Evolutionary conservation across 2,797 vertebrate genomes (phyloP), one percentile per base, ranked within the genome.

Genomic region (Buceros bicornis): DNA sequence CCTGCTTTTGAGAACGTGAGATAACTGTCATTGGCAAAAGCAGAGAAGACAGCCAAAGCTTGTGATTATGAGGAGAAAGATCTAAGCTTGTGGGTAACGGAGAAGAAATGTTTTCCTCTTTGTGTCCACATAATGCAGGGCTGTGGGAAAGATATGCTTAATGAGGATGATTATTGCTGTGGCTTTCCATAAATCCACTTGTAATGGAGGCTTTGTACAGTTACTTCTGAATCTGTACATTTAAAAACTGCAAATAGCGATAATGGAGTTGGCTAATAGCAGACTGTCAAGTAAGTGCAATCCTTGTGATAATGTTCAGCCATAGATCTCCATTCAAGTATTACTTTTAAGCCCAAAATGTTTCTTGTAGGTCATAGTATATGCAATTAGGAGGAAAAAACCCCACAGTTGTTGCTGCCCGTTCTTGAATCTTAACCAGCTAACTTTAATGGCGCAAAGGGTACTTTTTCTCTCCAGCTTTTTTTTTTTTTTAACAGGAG

Each of bases 171-270:
- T 96, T 95, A 96, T 97, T 96, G 92, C 91, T 95, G 92, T 96
- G 95, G 95, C 96, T 96, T 97, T 97, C 92, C 96, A 95, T 95
- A 97, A 97, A 97, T 96, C 96, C 84, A 82, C 89, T 96, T 97
- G 94, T 93, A 96, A 95, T 97, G 95, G 95, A 97, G 84, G 90
- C 96, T 97, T 95, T 96, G 95, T 97, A 90, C 90, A 90, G 94
- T 97, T 94, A 90, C 93, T 95, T 94, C 89, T 95, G 95, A 97
- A 97, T 95, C 93, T 95, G 89, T 95, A 93, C 97, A 90, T 94
- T 97, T 96, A 95, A 97, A 97, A 96, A 93, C 95, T 95, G 95
- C 95, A 96, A 96, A 97, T 96, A 92, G 95, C 84, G 92, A 90
- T 95, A 95, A 96, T 96, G 95, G 95, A 97, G 96, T 94, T 94